Conservation (phyloP, 2,113 vertebrate genomes). For the Hemiscyllium ocellatum region DNA sequence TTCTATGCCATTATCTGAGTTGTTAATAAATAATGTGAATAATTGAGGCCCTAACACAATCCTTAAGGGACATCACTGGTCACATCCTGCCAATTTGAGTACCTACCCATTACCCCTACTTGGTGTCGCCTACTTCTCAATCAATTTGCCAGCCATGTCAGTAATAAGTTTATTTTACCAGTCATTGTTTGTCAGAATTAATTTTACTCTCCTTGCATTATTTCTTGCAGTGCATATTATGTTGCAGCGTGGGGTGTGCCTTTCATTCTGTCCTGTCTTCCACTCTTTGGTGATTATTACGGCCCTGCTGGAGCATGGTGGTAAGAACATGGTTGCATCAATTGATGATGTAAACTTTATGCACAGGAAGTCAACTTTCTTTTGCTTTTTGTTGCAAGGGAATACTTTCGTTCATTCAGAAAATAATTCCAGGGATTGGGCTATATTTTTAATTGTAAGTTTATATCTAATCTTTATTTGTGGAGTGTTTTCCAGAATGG, state of each 20-base stretch:
- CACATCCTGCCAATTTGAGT: too few species aligned
- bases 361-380: not conserved
- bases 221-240: constrained; percentile 59
- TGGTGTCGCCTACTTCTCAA: too few species aligned
- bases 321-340: constrained; percentile 47
- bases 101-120: too few species aligned
- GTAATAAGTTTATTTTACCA: not conserved
- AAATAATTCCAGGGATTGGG: not conserved
- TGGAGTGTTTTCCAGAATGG: too few species aligned
- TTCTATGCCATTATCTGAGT: too few species aligned
- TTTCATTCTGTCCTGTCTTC: constrained; percentile 58
- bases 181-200: not conserved
- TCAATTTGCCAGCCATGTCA: too few species aligned
- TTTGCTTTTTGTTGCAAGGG: not conserved
- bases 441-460: not conserved
- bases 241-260: constrained; percentile 63
- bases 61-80: too few species aligned
- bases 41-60: too few species aligned
- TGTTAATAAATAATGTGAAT: too few species aligned
- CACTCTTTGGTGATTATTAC: constrained; percentile 58
- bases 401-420: not conserved
- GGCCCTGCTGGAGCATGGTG: constrained; percentile 61
- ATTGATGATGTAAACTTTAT: not conserved
- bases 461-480: not conserved
- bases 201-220: constrained; percentile 8